Conservation (phyloP, 2,888 invertebrate genomes). For the Neocrepidodera transversa region DNA sequence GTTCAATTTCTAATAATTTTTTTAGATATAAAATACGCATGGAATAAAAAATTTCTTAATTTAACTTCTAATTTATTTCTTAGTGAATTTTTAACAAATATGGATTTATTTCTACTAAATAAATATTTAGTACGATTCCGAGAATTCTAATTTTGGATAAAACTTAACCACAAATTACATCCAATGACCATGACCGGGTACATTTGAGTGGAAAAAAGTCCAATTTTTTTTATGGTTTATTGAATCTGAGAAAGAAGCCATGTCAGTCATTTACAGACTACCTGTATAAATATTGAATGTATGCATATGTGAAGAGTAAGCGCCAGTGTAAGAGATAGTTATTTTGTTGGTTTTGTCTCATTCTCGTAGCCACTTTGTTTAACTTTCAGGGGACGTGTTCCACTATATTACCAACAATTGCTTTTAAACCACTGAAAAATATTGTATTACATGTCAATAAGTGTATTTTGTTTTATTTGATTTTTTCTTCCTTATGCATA, state of each 20-base stretch:
- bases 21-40: no score
- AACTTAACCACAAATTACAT: no score
- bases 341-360: conserved; percentile 20
- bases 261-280: conserved; percentile 13
- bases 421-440: not conserved
- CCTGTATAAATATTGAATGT: conserved; percentile 18
- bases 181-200: not conserved
- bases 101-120: no score
- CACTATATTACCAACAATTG: not conserved
- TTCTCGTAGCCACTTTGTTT: conserved; percentile 8
- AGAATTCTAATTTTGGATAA: no score
- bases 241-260: conserved; percentile 10
- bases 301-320: conserved; percentile 13
- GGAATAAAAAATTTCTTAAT: no score
- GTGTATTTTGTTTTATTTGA: no score
- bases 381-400: not conserved
- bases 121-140: no score
- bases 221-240: not conserved
- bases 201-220: not conserved
- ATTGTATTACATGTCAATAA: not conserved
- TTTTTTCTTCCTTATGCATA: no score
- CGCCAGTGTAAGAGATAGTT: conserved; percentile 24
- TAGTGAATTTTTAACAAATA: no score
- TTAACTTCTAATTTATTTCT: no score
- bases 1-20: no score